Base-by-base conservation (phyloP, 2,797 vertebrate genomes). In the Malacoctenus gilli region DNA sequence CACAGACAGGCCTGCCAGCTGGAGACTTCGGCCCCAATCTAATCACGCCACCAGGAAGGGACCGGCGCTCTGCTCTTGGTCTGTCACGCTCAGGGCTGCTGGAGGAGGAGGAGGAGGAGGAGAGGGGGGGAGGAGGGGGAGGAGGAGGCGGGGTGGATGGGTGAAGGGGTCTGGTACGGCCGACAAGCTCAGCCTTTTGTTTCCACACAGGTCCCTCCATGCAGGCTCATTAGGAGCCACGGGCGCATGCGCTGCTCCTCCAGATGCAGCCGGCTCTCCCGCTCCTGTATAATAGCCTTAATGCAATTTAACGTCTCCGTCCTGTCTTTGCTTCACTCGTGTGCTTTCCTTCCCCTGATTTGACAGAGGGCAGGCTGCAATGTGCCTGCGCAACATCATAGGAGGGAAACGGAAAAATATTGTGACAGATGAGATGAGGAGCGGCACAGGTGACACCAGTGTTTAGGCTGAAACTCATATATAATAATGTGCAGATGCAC, bases 1-100 rank as follows among this genome's bases (percentile, higher is more conserved):
- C 95, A 95, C 87, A 97, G 95, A 97, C 95, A 96, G 93, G 93
- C 93, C 94, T 95, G 95, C 95, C 97, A 99, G 96, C 95, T 99
- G 97, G 95, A 96, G 94, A 93, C 95, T 93, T 95, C 95, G 93
- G 93, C 93, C 94, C 95, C 95, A 95, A 95, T 97, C 96, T 98
- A 97, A 98, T 98, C 96, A 97, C 92, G 90, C 92, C 93, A 94
- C 92, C 93, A 95, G 94, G 94, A 95, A 95, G 94, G 93, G 93
- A 94, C 93, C 91, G 88, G 87, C 92, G 88, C 92, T 89, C 87
- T 88, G 89, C 87, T 87, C 86, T 82, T 73, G 84, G 89, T 85
- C 87, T 91, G 91, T 90, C 91, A 91, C 77, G 84, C 85, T 86
- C 75, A 69, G 82, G 92, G 92, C 87, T 79, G 81, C 68, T 80